Conservation (phyloP, 2,797 vertebrate genomes). For the Tympanoctomys barrerae region DNA sequence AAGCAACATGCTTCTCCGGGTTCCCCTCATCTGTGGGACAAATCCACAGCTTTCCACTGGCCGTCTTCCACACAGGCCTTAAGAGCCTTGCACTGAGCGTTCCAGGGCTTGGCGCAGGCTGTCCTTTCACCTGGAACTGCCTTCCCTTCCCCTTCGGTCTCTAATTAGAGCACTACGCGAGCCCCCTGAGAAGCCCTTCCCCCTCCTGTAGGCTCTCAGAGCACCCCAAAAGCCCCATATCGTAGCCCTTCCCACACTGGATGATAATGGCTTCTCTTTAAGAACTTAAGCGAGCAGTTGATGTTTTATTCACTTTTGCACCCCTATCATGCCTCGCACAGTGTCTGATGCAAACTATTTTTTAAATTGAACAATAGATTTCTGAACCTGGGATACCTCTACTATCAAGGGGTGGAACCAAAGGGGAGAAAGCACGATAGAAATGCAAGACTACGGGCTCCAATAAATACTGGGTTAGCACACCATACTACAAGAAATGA, state of each 20-base stretch:
- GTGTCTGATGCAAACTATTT: neutral
- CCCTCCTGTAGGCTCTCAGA: conserved; percentile 1
- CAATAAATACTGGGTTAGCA: conserved; percentile 61
- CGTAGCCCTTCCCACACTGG: neutral
- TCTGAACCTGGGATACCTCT: neutral
- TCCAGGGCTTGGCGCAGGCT: neutral
- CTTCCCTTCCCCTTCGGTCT: neutral
- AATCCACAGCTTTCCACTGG: neutral
- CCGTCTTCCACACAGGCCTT: neutral
- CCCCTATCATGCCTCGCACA: neutral
- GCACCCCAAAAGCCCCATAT: neutral
- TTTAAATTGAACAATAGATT: conserved; percentile 15
- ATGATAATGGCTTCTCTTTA: neutral
- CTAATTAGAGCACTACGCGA: neutral
- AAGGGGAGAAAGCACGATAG: conserved; percentile 47
- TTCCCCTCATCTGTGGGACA: neutral
- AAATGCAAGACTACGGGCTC: conserved; percentile 35
- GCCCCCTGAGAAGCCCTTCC: neutral
- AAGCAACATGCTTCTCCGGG: neutral
- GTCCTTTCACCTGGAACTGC: neutral
- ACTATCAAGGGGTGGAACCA: neutral
- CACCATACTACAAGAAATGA: conserved; percentile 45
- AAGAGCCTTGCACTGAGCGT: too few species aligned
- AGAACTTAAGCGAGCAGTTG: neutral
- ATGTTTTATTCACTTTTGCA: neutral